A percentile compares a stretch with the other conserved stretches of the same genome.
Evolutionary conservation across 23 tunicate genomes (phyloP).

Genomic region (Ascidia mentula): DNA sequence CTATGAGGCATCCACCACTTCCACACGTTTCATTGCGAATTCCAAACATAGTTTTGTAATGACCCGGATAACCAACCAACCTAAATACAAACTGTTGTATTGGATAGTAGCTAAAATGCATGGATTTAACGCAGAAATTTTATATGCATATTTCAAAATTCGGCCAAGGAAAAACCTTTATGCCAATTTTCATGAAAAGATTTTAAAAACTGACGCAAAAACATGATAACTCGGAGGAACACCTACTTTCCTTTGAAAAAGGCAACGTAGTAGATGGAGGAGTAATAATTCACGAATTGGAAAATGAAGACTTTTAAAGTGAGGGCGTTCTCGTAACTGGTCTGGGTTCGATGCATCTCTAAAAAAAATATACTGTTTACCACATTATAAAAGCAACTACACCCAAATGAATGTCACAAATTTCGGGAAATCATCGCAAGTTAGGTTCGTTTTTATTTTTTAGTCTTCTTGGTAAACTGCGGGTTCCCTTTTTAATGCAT

Average conservation of each 20-base stretch:
- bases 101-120: neutral
- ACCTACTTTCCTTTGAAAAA: constrained; percentile 96
- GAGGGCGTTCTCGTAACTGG: constrained; percentile 84
- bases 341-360: constrained; percentile 97
- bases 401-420: too few relatives aligned
- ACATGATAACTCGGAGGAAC: neutral
- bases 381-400: neutral
- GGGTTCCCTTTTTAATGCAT: too few relatives aligned
- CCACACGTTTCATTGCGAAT: constrained; percentile 85
- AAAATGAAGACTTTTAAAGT: constrained; percentile 93
- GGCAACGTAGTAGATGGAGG: constrained; percentile 95
- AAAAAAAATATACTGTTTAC: neutral
- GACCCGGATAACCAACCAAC: constrained; percentile 83
- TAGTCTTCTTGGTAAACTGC: too few relatives aligned
- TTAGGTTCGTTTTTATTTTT: too few relatives aligned
- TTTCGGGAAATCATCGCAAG: too few relatives aligned
- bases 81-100: constrained; percentile 23
- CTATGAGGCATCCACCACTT: constrained; percentile 88
- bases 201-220: neutral
- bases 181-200: neutral
- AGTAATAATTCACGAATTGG: constrained; percentile 96
- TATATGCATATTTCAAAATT: neutral
- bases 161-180: neutral
- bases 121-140: neutral
- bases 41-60: constrained; percentile 60